Percentiles rank a stretch among this genome's conserved stretches.
These are phyloP conservation scores for Lymantria dispar DNA, from an alignment of 2,888 invertebrate species.

Conservation along the genomic window DNA sequence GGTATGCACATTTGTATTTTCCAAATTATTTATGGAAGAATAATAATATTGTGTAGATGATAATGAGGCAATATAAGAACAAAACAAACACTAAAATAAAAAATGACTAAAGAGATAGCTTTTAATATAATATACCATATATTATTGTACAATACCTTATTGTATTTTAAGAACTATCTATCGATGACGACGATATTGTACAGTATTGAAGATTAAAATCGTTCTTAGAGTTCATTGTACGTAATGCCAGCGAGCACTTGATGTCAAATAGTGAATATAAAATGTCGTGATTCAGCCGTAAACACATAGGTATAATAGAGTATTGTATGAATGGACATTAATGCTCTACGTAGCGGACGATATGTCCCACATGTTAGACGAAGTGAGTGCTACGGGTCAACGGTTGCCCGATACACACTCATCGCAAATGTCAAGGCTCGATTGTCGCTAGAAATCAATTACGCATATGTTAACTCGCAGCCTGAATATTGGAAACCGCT, in stretches of 20 bases:
- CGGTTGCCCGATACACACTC: constrained; percentile 56
- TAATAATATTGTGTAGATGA: no score
- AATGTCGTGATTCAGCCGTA: constrained; percentile 66
- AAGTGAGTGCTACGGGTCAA: constrained; percentile 60
- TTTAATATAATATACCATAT: no score
- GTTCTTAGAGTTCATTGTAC: constrained; percentile 53
- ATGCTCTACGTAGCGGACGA: constrained; percentile 48
- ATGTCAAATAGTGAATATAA: constrained; percentile 62
- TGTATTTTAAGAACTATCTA: constrained; percentile 12
- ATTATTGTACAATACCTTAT: neutral
- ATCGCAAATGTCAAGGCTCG: constrained; percentile 67
- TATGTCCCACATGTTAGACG: constrained; percentile 53
- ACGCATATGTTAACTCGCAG: constrained; percentile 11
- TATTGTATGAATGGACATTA: constrained; percentile 67
- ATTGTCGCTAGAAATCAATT: constrained; percentile 40
- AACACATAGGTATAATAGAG: constrained; percentile 59
- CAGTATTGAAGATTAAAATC: constrained; percentile 39
- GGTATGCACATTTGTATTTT: no score
- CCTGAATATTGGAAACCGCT: constrained; percentile 9
- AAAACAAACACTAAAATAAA: no score
- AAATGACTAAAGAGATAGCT: no score
- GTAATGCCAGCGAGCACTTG: constrained; percentile 55
- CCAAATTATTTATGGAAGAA: no score
- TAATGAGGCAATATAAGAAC: no score
- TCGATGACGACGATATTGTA: constrained; percentile 10